phyloP scores from a whole-genome alignment of 2,797 vertebrate species.

The Pantherophis vulpinus region DNA sequence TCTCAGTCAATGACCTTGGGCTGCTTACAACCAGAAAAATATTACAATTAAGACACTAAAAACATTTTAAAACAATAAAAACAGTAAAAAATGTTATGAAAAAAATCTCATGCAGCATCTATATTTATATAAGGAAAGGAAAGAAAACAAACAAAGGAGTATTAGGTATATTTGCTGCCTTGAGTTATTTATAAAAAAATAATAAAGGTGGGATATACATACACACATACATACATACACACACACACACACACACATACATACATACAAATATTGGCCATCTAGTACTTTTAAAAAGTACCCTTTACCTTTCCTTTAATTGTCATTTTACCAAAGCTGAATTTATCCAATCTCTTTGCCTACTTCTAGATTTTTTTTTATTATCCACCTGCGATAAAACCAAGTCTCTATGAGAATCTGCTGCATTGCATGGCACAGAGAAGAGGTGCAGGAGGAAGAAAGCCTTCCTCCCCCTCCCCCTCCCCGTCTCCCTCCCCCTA shows the following conservation, averaged over 20 bases:
- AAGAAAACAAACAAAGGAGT: neutral
- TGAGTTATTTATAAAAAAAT: neutral
- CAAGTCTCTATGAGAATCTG: neutral
- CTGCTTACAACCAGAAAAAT: neutral
- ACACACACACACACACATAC: too few relatives aligned
- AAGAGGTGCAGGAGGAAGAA: neutral
- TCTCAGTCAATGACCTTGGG: neutral
- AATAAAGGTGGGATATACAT: neutral
- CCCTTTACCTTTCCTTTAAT: neutral
- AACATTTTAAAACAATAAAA: neutral
- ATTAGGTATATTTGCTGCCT: neutral
- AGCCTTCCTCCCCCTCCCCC: neutral
- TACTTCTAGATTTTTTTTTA: neutral
- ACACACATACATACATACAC: neutral
- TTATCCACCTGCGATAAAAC: neutral
- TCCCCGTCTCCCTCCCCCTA: neutral
- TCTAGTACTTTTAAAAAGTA: neutral
- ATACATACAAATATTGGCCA: neutral
- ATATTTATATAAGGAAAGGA: neutral
- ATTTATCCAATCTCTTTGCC: neutral
- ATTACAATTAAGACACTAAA: neutral
- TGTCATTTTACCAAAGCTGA: neutral
- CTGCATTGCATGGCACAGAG: neutral
- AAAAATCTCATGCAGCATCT: neutral
- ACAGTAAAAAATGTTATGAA: neutral